Evolutionary conservation across 1,140 invertebrate species (phyloP).

Genomic region (Delia radicum): DNA sequence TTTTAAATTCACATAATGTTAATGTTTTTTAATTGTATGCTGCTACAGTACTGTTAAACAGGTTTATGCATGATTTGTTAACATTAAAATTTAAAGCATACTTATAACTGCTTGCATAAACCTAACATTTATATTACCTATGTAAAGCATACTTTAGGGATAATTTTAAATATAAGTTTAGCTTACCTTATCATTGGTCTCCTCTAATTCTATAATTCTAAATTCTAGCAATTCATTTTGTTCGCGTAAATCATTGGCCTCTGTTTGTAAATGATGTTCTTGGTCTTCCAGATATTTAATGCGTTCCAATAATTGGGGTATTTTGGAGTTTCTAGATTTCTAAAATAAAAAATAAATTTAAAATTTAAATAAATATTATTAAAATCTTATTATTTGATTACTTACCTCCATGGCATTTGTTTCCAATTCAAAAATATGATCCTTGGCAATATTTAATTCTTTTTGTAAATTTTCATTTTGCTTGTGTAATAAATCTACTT

Average conservation of each 20-base stretch:
- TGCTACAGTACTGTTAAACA: too few species aligned
- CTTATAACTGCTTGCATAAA: background rate
- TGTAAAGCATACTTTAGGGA: conserved; percentile 23
- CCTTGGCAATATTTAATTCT: conserved; percentile 50
- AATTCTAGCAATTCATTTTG: conserved; percentile 61
- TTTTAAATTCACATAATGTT: too few species aligned
- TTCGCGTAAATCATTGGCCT: conserved; percentile 58
- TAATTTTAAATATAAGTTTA: background rate
- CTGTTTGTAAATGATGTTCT: conserved; percentile 52
- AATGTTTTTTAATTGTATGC: too few species aligned
- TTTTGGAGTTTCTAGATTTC: conserved; percentile 35
- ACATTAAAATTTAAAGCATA: background rate
- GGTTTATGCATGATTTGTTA: background rate
- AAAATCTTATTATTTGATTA: background rate
- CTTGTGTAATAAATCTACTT: conserved; percentile 51
- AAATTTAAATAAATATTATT: background rate
- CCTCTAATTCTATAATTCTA: conserved; percentile 59
- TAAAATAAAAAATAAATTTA: background rate
- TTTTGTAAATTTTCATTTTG: conserved; percentile 44
- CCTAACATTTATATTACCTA: too few species aligned
- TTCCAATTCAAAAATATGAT: conserved; percentile 47
- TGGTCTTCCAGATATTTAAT: conserved; percentile 52
- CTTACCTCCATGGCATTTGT: conserved; percentile 38
- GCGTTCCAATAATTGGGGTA: conserved; percentile 45
- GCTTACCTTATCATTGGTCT: conserved; percentile 51